Base-by-base conservation (phyloP, 2,113 vertebrate genomes). In the Nettapus auritus region DNA sequence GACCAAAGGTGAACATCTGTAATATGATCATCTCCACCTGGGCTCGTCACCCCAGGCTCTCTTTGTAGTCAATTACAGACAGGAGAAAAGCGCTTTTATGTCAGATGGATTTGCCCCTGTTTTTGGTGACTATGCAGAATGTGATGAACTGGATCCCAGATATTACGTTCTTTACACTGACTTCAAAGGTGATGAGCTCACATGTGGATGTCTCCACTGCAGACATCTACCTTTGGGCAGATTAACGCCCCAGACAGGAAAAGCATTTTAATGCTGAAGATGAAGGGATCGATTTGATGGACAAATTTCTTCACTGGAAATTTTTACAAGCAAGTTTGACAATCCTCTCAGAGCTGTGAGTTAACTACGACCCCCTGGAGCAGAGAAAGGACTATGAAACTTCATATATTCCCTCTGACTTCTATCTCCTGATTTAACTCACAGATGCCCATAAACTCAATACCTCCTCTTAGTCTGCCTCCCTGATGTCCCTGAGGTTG, bases 51-150 rank as follows among this genome's bases (percentile, higher is more conserved):
- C 31, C n/a, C 29, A 74, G 50, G 26, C 31, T 90, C 13, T 25
- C 60, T 94, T 59, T 86, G 79, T 66, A 92, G 82, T 83, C 46
- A 88, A 73, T 76, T 82, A 88, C 34, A 91, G 83, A 88, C 38
- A 91, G 83, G 64, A 59, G 68, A 92, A 38, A 79, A 38, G 33
- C 46, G 17, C 50, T 93, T 78, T 86, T 42, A 88, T 42, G 46
- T n/a, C 21, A 86, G 88, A 74, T 42, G 14, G 40, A 52, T 31
- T 42, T 83, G 60, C 86, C 55, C 46, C 50, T 93, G 59, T 40
- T 74, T 74, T 67, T 80, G 40, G 8, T 74, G n/a, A 67, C 42
- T 67, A 23, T 46, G n/a, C 34, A 91, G 60, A 86, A 78, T 15
- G 14, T 42, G 25, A 80, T 48, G 36, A 90, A 73, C 3, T 53